Conservation (phyloP, 1,140 invertebrate species). For the Scylla paramamosain region DNA sequence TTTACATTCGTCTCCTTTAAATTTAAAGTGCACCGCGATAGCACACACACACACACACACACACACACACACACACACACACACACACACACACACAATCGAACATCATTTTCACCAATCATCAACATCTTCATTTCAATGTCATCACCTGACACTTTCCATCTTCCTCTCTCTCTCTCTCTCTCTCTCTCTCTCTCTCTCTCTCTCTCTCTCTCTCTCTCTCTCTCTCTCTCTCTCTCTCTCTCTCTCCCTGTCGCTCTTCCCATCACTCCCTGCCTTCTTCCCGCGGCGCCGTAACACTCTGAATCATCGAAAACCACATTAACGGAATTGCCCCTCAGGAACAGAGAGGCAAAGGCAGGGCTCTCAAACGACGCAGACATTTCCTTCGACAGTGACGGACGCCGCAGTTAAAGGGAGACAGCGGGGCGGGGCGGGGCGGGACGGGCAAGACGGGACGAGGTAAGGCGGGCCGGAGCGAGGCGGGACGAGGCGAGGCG, state of each 20-base stretch:
- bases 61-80: slow-evolving; percentile 54
- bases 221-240: not conserved
- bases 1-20: no score
- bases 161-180: not conserved
- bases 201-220: not conserved
- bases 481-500: no score
- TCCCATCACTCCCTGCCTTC: not conserved
- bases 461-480: not conserved
- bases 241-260: not conserved
- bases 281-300: not conserved
- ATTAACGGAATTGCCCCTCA: slow-evolving; percentile 6
- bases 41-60: slow-evolving; percentile 34
- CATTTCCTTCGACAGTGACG: slow-evolving; percentile 11
- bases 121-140: no score
- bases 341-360: slow-evolving; percentile 10
- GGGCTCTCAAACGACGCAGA: not conserved
- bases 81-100: slow-evolving; percentile 32
- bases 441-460: not conserved
- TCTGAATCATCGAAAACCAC: slow-evolving; percentile 14
- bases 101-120: not conserved
- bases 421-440: not conserved
- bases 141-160: no score
- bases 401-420: not conserved
- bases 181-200: not conserved
- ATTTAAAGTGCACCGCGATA: not conserved